Evolutionary conservation across 1,140 invertebrate genomes (phyloP).

Genomic region (Linepithema humile): DNA sequence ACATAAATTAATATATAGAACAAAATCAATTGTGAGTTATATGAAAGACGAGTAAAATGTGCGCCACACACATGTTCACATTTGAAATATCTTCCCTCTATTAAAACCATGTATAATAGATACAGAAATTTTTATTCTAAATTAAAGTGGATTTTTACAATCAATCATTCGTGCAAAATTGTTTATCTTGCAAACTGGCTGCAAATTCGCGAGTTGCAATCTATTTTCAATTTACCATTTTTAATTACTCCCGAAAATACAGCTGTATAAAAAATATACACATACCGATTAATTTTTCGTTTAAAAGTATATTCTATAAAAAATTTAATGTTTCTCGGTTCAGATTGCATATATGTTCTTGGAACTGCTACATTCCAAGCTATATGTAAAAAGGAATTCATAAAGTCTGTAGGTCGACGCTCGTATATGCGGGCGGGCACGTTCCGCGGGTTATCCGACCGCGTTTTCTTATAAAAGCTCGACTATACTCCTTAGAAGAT

Average conservation of each 20-base stretch:
- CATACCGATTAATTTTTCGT: constrained; percentile 7
- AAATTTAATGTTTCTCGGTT: constrained; percentile 22
- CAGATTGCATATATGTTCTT: background rate
- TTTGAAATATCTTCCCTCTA: no score
- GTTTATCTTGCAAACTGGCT: constrained; percentile 24
- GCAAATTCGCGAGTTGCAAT: constrained; percentile 16
- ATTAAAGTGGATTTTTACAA: constrained; percentile 44
- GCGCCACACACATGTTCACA: no score
- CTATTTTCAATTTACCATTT: constrained; percentile 45
- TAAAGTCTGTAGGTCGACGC: constrained; percentile 15
- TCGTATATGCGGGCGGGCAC: constrained; percentile 22
- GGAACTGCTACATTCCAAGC: background rate
- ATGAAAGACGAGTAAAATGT: no score
- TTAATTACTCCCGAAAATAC: constrained; percentile 28
- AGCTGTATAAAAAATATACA: constrained; percentile 9
- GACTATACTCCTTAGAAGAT: constrained; percentile 44
- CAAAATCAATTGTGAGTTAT: background rate
- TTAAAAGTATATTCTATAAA: background rate
- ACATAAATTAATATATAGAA: background rate
- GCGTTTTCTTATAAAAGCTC: constrained; percentile 53
- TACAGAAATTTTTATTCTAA: constrained; percentile 22
- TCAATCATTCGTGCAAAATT: constrained; percentile 39
- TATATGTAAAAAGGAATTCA: constrained; percentile 24
- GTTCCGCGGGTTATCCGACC: constrained; percentile 29
- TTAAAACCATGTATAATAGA: constrained; percentile 5